A percentile compares a stretch with the other conserved stretches of the same genome.
Conservation (phyloP, 2,888 invertebrate genomes). For the Deilephila elpenor region DNA sequence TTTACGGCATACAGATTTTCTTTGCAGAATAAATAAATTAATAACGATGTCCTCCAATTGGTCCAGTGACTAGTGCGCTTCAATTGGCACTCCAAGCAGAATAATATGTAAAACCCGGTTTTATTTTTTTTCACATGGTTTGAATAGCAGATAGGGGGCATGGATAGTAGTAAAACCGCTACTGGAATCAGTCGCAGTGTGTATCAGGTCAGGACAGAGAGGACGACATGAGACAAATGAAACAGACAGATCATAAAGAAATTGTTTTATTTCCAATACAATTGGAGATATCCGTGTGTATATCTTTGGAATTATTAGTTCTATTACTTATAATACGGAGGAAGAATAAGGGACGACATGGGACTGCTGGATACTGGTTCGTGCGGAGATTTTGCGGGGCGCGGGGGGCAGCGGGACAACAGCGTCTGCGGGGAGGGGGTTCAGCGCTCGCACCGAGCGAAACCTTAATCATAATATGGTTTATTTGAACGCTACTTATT, state of each 20-base stretch:
- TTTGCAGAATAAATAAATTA: no score
- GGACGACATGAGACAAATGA: not conserved
- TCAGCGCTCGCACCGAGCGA: not conserved
- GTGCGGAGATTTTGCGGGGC: not conserved
- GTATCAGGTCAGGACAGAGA: not conserved
- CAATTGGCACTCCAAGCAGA: no score
- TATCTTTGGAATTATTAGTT: slow-evolving; percentile 28
- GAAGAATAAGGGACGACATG: not conserved
- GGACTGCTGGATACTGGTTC: not conserved
- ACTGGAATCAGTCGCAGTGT: no score
- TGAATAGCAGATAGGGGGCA: no score
- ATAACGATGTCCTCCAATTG: no score
- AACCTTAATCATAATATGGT: not conserved
- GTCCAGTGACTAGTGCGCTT: no score
- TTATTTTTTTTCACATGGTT: no score
- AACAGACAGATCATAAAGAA: slow-evolving; percentile 23
- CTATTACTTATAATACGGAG: slow-evolving; percentile 14
- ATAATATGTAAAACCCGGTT: no score
- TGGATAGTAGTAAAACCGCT: no score
- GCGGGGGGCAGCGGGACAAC: not conserved
- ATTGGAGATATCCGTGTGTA: slow-evolving; percentile 21
- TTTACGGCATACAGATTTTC: no score
- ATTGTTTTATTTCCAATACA: slow-evolving; percentile 26
- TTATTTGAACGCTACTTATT: not conserved
- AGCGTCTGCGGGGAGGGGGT: not conserved